Evolutionary conservation across 2,113 vertebrate genomes (phyloP).

Genomic region (Sorex araneus): DNA sequence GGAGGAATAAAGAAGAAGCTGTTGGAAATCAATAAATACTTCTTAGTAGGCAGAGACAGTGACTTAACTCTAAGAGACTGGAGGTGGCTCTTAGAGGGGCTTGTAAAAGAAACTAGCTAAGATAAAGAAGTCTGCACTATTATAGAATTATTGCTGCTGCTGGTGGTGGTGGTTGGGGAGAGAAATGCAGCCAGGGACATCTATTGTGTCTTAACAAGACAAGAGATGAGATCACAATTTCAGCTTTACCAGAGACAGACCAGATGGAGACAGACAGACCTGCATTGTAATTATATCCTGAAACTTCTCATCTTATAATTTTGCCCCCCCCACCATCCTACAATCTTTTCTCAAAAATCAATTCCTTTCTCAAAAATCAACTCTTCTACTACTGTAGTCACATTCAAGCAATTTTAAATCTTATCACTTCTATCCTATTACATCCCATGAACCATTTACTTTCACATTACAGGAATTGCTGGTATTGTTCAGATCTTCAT

Average conservation of each 20-base stretch:
- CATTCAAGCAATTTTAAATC: not conserved
- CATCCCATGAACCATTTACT: no score
- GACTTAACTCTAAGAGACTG: not conserved
- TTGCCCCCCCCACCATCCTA: not conserved
- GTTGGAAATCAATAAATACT: not conserved
- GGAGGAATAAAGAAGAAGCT: not conserved
- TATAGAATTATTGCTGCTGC: not conserved
- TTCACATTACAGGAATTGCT: not conserved
- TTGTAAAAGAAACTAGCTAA: not conserved
- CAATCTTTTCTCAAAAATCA: not conserved
- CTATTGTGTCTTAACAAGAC: not conserved
- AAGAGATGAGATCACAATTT: slow-evolving; percentile 36
- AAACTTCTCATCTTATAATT: not conserved
- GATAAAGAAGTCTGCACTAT: not conserved
- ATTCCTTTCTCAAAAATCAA: not conserved
- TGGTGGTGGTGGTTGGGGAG: not conserved
- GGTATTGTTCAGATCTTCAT: not conserved
- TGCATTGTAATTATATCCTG: not conserved
- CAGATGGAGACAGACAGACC: not conserved
- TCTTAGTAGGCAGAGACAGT: not conserved
- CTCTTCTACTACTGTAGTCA: not conserved
- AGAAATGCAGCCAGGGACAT: not conserved
- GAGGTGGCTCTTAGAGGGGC: not conserved
- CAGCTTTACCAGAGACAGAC: not conserved
- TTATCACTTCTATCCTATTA: not conserved